Conservation (phyloP, 2,888 invertebrate species). For the Elysia crispata region DNA sequence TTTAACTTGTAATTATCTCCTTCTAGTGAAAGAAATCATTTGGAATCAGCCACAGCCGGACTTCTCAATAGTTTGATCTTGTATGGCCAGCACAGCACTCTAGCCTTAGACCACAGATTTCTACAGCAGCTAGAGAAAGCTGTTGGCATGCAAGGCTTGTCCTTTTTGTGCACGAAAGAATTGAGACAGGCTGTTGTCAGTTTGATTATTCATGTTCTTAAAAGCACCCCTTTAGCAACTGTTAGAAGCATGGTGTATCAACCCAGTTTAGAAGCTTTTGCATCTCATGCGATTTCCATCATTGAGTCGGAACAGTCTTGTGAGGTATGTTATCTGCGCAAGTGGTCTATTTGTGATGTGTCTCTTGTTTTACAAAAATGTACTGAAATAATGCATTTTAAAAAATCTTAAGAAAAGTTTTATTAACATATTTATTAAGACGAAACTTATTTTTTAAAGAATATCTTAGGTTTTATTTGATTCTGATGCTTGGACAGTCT, state of each 20-base stretch:
- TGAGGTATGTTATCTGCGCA: constrained; percentile 27
- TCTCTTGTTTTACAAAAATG: too few species aligned
- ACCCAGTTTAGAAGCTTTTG: constrained; percentile 27
- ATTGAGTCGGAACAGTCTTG: background rate
- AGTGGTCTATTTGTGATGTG: too few species aligned
- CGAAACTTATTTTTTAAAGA: too few species aligned
- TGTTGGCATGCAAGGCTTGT: constrained; percentile 30
- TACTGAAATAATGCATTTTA: too few species aligned
- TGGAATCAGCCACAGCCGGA: constrained; percentile 45
- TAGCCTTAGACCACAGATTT: constrained; percentile 19
- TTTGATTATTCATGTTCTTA: constrained; percentile 35
- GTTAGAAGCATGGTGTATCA: constrained; percentile 5
- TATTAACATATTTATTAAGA: too few species aligned
- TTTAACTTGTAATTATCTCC: background rate
- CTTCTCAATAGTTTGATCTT: constrained; percentile 38
- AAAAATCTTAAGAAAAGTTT: too few species aligned
- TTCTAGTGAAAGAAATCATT: constrained; percentile 40
- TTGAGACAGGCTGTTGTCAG: constrained; percentile 23
- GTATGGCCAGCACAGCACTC: constrained; percentile 16
- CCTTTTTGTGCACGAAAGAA: constrained; percentile 4
- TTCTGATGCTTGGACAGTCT: too few species aligned
- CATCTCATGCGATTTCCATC: constrained; percentile 29
- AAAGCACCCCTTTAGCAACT: background rate
- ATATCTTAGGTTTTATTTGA: too few species aligned
- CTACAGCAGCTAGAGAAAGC: constrained; percentile 3